Percentiles rank a stretch among this genome's conserved stretches.
phyloP scores from a whole-genome alignment of 1,140 invertebrate genomes.

The Hesperophylax magnus region DNA sequence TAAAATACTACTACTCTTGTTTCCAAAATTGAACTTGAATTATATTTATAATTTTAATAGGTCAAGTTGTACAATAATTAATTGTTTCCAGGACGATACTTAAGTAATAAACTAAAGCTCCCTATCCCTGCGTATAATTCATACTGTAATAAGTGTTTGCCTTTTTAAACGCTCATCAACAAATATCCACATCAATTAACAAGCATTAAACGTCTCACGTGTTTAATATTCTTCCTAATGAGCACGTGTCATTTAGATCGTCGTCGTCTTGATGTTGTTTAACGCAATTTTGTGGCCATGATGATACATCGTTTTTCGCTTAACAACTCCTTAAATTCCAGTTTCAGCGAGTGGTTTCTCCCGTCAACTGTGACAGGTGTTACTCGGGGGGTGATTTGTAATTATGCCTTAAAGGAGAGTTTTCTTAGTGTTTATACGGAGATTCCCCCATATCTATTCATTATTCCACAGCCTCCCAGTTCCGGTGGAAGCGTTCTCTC shows the following conservation, averaged over 20 bases:
- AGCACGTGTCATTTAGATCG: conserved; percentile 16
- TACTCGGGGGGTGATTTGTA: conserved; percentile 47
- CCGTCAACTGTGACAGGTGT: conserved; percentile 46
- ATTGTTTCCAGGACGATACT: too few species aligned
- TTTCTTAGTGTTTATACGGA: conserved; percentile 23
- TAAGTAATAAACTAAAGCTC: too few species aligned
- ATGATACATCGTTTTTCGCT: conserved; percentile 53
- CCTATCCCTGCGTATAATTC: too few species aligned
- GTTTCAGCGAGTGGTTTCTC: conserved; percentile 34
- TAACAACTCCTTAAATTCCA: conserved; percentile 33
- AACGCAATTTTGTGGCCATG: conserved; percentile 16
- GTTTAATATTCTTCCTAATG: conserved; percentile 18
- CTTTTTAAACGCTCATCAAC: not conserved
- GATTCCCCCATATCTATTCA: conserved; percentile 22
- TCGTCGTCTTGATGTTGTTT: not conserved
- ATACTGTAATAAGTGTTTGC: not conserved
- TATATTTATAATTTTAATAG: too few species aligned
- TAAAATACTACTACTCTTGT: too few species aligned
- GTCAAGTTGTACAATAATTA: too few species aligned
- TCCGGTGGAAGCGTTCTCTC: not conserved
- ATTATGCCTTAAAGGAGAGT: conserved; percentile 17
- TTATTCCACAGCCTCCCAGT: conserved; percentile 6
- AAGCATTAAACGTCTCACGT: not conserved
- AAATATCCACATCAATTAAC: conserved; percentile 32
- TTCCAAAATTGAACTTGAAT: too few species aligned